Conservation (phyloP, 2,888 invertebrate genomes). For the Tanytarsus gracilentus region DNA sequence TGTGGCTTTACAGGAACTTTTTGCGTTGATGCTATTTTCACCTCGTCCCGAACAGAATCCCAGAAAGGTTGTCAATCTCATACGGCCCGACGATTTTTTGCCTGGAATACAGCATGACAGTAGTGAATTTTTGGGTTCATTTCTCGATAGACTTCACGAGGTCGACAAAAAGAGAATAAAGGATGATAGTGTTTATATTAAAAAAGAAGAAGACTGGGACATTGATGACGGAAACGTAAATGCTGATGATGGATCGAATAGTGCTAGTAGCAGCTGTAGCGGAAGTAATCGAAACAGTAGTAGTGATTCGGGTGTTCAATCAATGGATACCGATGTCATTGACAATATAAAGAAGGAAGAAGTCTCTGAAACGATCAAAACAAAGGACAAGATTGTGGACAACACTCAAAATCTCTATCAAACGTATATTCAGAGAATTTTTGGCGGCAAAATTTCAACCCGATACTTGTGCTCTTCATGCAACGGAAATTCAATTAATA, state of each 20-base stretch:
- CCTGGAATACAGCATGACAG: slow-evolving; percentile 77
- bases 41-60: slow-evolving; percentile 59
- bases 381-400: neutral
- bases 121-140: slow-evolving; percentile 71
- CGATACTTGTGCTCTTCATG: slow-evolving; percentile 67
- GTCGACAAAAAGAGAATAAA: slow-evolving; percentile 47
- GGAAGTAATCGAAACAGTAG: too few relatives aligned
- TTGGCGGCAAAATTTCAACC: slow-evolving; percentile 67
- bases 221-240: neutral
- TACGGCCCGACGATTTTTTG: slow-evolving; percentile 68
- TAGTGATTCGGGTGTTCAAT: neutral
- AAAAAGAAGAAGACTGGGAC: neutral
- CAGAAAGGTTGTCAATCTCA: slow-evolving; percentile 57
- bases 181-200: neutral
- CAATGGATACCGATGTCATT: slow-evolving; percentile 23
- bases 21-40: slow-evolving; percentile 63
- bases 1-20: slow-evolving; percentile 60
- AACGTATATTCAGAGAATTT: slow-evolving; percentile 53
- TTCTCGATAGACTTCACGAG: slow-evolving; percentile 54
- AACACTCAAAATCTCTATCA: slow-evolving; percentile 4
- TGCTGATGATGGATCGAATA: neutral
- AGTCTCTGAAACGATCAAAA: neutral
- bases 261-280: neutral
- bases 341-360: neutral
- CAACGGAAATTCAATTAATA: slow-evolving; percentile 58